These are phyloP conservation scores for Thalassaphorura encarpata DNA, from an alignment of 1,140 invertebrate species.

Conservation along the genomic window DNA sequence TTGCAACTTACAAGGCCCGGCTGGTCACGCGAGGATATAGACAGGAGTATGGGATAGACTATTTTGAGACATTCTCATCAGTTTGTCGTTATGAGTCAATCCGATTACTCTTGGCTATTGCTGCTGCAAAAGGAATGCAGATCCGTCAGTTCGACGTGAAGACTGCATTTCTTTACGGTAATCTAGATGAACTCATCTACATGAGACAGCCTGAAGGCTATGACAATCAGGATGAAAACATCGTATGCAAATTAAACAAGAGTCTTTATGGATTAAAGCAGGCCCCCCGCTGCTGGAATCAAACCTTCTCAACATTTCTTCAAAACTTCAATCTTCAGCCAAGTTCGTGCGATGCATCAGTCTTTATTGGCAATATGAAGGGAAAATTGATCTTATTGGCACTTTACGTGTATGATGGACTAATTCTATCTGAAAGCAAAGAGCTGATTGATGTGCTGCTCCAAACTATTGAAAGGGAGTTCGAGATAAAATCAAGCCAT, in stretches of 20 bases:
- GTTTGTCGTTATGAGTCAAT: constrained; percentile 33
- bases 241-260: background rate
- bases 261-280: constrained; percentile 1
- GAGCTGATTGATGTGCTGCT: background rate
- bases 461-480: too few relatives aligned
- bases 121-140: constrained; percentile 30
- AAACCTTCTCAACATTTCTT: constrained; percentile 29
- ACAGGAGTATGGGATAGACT: constrained; percentile 31
- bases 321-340: constrained; percentile 34
- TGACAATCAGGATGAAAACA: constrained; percentile 3
- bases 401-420: constrained; percentile 39
- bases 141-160: constrained; percentile 13
- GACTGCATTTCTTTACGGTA: constrained; percentile 33
- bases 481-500: too few relatives aligned
- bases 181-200: constrained; percentile 32
- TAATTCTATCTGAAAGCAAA: constrained; percentile 26
- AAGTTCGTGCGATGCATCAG: constrained; percentile 36
- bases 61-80: constrained; percentile 34
- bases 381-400: constrained; percentile 32
- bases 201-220: constrained; percentile 32
- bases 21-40: constrained; percentile 33
- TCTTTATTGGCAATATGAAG: constrained; percentile 31
- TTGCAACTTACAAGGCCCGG: constrained; percentile 30
- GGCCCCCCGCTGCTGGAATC: constrained; percentile 38
- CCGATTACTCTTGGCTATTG: constrained; percentile 29